Percentiles rank a stretch among this genome's conserved stretches.
These are phyloP conservation scores for Thysanoteuthis rhombus DNA, from an alignment of 2,888 invertebrate genomes.

Conservation along the genomic window DNA sequence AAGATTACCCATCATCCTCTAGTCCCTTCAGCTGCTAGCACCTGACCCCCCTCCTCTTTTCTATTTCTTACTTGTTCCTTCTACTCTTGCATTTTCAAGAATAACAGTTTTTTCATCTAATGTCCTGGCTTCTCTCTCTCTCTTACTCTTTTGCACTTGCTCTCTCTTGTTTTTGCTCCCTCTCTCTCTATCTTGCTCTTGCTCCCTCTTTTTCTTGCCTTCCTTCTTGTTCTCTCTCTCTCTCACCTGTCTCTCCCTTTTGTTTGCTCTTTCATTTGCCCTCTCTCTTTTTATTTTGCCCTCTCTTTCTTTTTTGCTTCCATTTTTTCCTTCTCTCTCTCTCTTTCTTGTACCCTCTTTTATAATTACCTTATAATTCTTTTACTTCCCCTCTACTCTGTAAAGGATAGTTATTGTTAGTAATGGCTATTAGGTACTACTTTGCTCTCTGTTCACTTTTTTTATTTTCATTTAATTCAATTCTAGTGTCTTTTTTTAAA, in stretches of 20 bases:
- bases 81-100: too few relatives aligned
- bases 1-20: neutral
- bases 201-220: neutral
- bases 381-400: neutral
- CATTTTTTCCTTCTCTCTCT: neutral
- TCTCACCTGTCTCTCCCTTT: neutral
- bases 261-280: accelerated
- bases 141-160: too few relatives aligned
- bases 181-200: neutral
- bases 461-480: too few relatives aligned
- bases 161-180: neutral
- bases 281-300: neutral
- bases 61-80: neutral
- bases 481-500: too few relatives aligned
- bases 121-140: neutral
- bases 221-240: accelerated
- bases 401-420: neutral
- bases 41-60: neutral
- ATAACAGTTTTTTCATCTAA: too few relatives aligned
- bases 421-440: neutral
- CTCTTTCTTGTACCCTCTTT: neutral
- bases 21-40: neutral
- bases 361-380: too few relatives aligned
- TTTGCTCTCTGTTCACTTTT: too few relatives aligned
- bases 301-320: neutral